These are phyloP conservation scores for Elachura formosa DNA, from an alignment of 2,113 vertebrate species.

Conservation along the genomic window DNA sequence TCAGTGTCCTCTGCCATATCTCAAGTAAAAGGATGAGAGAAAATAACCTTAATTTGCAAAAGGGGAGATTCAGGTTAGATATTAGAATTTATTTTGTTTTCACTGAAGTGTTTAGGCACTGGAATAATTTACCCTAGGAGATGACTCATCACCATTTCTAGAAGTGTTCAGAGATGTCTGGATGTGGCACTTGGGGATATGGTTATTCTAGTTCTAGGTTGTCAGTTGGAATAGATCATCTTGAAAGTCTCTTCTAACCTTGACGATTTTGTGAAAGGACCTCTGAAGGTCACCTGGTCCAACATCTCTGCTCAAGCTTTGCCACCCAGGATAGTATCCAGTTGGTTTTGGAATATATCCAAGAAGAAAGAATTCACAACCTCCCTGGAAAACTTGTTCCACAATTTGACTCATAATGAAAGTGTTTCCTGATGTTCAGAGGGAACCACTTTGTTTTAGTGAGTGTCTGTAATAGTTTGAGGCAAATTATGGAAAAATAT, in stretches of 20 bases:
- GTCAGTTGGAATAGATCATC: not conserved
- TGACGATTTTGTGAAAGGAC: not conserved
- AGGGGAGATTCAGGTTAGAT: not conserved
- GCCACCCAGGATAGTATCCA: not conserved
- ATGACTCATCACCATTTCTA: not conserved
- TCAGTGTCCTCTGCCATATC: not conserved
- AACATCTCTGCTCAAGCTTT: not conserved
- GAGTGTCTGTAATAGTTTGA: no score
- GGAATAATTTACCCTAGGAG: not conserved
- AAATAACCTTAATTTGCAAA: not conserved
- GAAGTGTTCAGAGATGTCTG: not conserved
- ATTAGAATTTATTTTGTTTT: not conserved
- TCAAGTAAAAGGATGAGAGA: not conserved
- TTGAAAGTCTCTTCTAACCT: not conserved
- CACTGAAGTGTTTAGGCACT: not conserved
- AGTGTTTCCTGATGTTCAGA: not conserved
- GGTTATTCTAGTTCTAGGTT: not conserved
- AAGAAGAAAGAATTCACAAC: not conserved
- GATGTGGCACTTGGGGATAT: not conserved
- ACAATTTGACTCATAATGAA: not conserved
- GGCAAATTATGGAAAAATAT: no score
- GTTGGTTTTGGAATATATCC: not conserved
- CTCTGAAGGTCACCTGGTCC: not conserved
- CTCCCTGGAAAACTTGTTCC: not conserved
- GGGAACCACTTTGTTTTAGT: not conserved